Base-by-base conservation (phyloP, 2,888 invertebrate species). In the Eupithecia insigniata region DNA sequence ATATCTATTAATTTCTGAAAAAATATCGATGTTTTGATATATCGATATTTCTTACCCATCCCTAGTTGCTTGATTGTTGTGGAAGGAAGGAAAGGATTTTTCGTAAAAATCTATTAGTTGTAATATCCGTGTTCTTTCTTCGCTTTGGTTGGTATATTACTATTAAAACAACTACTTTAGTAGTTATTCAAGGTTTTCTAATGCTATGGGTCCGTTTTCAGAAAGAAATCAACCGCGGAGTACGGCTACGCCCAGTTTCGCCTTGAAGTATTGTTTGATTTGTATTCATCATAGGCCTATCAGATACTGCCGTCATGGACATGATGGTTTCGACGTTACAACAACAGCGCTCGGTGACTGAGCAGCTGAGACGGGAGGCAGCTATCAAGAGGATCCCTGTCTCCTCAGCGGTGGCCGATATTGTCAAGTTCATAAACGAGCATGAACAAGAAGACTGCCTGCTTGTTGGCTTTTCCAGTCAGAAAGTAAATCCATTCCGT, bases 401-500 rank as follows among this genome's bases (percentile, higher is more conserved):
- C 32, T 98, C 98, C 43, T 97, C 97, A 82, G 98, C 98, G n/a
- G 97, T 98, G 72, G 96, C 97, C 79, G 97, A 99, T 83, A 98
- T 99, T 82, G 97, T 98, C 87, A 98, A 98, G 87, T 98, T 96
- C 87, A 97, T 98, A 79, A 95, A 96, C 61, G 98, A 98, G 83
- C 98, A 99, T 85, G 97, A 98, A 86, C 97, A 97, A 82, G 98
- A 99, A 85, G 99, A 99, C 92, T 98, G 97, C 85, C 95, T 99
- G 66, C 95, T 99, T 78, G 97, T 98, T 79, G 99, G 99, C 46
- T 99, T 99, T 90, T 97, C 98, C 77, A 98, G 97, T 81, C 98
- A 98, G 89, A 98, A 98, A 89, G 97, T 98, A 22, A 99, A 99
- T 93, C 99, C 99, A 36, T 99, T 98, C 95, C 96, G 98, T 79